Conservation (phyloP, 2,113 vertebrate genomes). For the Phaetusa simplex region DNA sequence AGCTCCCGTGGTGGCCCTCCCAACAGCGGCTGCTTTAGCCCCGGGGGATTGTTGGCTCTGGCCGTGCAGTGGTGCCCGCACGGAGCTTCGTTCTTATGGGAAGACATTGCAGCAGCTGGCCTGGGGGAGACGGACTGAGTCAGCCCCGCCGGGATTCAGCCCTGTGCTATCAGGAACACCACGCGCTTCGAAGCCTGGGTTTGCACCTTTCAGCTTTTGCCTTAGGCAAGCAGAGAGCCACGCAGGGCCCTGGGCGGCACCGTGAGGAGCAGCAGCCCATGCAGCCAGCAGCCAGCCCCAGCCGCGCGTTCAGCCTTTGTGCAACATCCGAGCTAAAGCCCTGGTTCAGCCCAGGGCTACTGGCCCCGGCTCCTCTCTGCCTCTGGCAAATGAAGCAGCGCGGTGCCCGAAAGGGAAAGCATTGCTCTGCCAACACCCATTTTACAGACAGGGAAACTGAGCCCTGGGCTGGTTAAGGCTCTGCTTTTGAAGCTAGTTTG, state of each 20-base stretch:
- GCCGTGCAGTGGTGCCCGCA: fast-evolving
- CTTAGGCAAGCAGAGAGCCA: neutral
- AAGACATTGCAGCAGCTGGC: neutral
- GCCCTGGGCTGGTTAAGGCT: neutral
- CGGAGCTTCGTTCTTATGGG: neutral
- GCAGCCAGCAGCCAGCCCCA: neutral
- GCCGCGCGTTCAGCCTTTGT: neutral
- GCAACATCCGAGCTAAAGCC: neutral
- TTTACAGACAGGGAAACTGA: neutral
- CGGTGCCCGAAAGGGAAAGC: neutral
- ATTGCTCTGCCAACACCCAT: neutral
- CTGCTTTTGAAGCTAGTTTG: neutral
- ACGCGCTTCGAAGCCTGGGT: neutral
- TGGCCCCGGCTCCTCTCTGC: neutral
- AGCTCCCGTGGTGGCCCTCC: neutral
- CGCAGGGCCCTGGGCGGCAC: fast-evolving
- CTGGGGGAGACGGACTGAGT: neutral
- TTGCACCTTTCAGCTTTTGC: neutral
- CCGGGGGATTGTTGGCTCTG: neutral
- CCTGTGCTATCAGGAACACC: neutral
- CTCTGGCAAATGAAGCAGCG: neutral
- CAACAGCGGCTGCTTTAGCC: neutral
- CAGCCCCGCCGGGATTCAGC: neutral
- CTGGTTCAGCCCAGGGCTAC: neutral
- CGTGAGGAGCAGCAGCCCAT: neutral